Evolutionary conservation across 2,888 invertebrate species (phyloP).

Genomic region (Lasioglossum lativentre): DNA sequence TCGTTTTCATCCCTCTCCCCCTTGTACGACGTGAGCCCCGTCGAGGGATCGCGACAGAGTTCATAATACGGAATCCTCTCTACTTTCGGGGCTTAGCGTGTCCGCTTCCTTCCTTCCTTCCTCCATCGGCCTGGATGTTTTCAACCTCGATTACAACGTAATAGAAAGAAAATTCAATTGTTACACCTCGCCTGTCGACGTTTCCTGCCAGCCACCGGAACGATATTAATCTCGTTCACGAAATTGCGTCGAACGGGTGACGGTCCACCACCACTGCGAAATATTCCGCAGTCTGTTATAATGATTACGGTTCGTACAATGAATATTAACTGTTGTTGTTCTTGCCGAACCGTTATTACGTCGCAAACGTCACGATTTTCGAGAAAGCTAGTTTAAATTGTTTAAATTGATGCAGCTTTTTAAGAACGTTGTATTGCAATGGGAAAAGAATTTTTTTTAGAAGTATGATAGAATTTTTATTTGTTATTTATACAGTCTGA

Average conservation of each 20-base stretch:
- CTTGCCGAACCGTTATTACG: background rate
- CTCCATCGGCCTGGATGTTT: background rate
- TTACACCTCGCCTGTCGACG: background rate
- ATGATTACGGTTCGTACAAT: background rate
- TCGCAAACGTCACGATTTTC: background rate
- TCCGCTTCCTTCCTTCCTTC: background rate
- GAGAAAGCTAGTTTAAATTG: background rate
- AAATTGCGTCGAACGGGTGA: background rate
- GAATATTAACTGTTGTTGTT: background rate
- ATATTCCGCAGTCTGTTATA: background rate
- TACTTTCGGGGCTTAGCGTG: background rate
- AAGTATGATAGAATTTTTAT: background rate
- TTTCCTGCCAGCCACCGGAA: background rate
- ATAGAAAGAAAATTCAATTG: constrained; percentile 11
- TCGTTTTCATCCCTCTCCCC: background rate
- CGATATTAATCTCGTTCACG: constrained; percentile 2
- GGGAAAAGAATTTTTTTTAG: too few relatives aligned
- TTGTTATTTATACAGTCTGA: background rate
- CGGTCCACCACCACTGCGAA: background rate
- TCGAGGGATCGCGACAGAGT: constrained; percentile 4
- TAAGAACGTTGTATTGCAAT: too few relatives aligned
- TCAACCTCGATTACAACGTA: constrained; percentile 1
- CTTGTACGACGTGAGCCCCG: background rate
- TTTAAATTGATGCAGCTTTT: background rate
- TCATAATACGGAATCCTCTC: background rate